These are phyloP conservation scores for Hirundichthys speculiger DNA, from an alignment of 2,113 vertebrate species.

Conservation along the genomic window DNA sequence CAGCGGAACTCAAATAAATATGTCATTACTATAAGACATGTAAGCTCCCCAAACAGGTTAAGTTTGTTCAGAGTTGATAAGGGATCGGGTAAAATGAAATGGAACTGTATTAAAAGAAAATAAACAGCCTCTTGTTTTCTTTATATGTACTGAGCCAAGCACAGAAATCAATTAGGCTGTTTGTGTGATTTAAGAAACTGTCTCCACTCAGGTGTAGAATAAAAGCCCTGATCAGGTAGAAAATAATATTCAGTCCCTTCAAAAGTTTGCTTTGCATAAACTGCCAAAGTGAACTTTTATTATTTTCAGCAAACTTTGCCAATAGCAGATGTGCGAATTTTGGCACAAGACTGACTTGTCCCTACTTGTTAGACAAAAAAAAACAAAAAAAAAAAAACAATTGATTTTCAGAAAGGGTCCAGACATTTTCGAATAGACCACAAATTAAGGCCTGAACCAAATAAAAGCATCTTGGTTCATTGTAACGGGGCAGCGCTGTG, in stretches of 20 bases:
- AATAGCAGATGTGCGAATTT: slow-evolving; percentile 44
- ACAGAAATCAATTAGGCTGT: background rate
- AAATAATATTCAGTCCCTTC: slow-evolving; percentile 13
- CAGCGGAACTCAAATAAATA: slow-evolving; percentile 72
- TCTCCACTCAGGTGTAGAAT: slow-evolving; percentile 12
- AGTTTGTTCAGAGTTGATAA: slow-evolving; percentile 36
- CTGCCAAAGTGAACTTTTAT: slow-evolving; percentile 10
- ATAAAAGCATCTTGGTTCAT: slow-evolving; percentile 49
- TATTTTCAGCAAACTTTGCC: slow-evolving; percentile 35
- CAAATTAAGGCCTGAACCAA: slow-evolving; percentile 70
- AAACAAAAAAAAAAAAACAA: slow-evolving; percentile 39
- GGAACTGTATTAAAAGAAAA: slow-evolving; percentile 17
- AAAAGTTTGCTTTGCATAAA: slow-evolving; percentile 8
- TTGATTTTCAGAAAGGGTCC: slow-evolving; percentile 6
- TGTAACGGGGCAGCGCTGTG: slow-evolving; percentile 46
- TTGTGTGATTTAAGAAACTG: slow-evolving; percentile 10
- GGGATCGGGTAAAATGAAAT: slow-evolving; percentile 28
- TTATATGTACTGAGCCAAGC: slow-evolving; percentile 10
- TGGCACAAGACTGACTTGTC: slow-evolving; percentile 53
- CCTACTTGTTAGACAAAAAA: slow-evolving; percentile 22
- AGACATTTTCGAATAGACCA: slow-evolving; percentile 31
- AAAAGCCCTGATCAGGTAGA: background rate
- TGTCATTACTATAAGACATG: slow-evolving; percentile 58
- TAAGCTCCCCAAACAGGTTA: slow-evolving; percentile 29
- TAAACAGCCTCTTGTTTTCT: slow-evolving; percentile 2